A percentile compares a stretch with the other conserved stretches of the same genome.
Evolutionary conservation across 2,113 vertebrate species (phyloP).

Genomic region (Myrmophylax atrothorax): DNA sequence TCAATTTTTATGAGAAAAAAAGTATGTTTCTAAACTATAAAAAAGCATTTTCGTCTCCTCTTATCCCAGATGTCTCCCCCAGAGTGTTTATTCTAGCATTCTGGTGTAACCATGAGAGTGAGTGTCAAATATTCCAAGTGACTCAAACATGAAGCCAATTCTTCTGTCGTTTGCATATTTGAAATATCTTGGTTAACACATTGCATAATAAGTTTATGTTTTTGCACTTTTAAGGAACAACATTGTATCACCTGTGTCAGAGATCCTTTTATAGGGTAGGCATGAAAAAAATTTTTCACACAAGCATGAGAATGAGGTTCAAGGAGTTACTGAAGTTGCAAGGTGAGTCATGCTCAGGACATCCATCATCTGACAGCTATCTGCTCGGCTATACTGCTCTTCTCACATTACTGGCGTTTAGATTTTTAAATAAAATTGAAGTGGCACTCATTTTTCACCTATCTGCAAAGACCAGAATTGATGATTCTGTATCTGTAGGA

Average conservation of each 20-base stretch:
- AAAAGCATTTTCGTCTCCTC: neutral
- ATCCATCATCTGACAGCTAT: neutral
- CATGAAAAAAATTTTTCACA: neutral
- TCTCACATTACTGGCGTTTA: neutral
- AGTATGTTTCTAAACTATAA: neutral
- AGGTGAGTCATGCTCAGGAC: neutral
- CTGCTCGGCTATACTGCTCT: neutral
- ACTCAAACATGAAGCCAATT: neutral
- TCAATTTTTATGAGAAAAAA: neutral
- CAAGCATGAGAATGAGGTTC: neutral
- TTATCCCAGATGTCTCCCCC: neutral
- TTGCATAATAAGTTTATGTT: neutral
- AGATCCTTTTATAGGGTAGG: neutral
- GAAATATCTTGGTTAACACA: neutral
- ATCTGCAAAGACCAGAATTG: neutral
- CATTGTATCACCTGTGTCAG: neutral
- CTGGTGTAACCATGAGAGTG: neutral
- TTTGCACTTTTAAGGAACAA: neutral
- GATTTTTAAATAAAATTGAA: neutral
- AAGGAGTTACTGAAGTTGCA: neutral
- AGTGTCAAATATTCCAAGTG: neutral
- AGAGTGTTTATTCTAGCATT: neutral
- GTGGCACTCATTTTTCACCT: neutral
- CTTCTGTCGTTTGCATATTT: neutral
- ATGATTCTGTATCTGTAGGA: neutral